A percentile compares a stretch with the other conserved stretches of the same genome.
These are phyloP conservation scores for Xiphydria camelus DNA, from an alignment of 2,888 invertebrate species.

Conservation along the genomic window DNA sequence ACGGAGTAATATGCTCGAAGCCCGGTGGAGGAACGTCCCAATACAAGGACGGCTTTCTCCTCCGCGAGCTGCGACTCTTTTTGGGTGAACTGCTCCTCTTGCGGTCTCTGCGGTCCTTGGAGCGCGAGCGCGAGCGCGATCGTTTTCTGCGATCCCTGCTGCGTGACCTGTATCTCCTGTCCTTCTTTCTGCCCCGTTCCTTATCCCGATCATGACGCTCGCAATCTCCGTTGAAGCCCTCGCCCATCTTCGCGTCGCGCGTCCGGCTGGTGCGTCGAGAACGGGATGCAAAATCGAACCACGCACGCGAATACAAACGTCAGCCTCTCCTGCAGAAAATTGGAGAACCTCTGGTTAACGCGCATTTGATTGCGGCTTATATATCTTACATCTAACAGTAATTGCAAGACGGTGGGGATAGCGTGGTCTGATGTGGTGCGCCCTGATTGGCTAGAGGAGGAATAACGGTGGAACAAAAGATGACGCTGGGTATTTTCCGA, in stretches of 20 bases:
- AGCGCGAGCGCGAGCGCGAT: slow-evolving; percentile 52
- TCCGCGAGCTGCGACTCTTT: slow-evolving; percentile 68
- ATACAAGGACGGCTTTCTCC: slow-evolving; percentile 89
- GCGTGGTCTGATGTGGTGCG: too few relatives aligned
- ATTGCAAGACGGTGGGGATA: too few relatives aligned
- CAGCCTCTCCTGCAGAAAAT: background rate
- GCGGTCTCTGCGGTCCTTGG: slow-evolving; percentile 53
- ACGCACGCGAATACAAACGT: background rate
- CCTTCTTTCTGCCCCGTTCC: slow-evolving; percentile 56
- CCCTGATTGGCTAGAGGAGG: too few relatives aligned
- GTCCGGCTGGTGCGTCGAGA: background rate
- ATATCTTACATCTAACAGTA: too few relatives aligned
- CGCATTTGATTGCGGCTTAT: too few relatives aligned
- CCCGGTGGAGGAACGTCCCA: slow-evolving; percentile 99
- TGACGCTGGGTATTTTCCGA: too few relatives aligned
- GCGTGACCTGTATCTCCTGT: slow-evolving; percentile 58
- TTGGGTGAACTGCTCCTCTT: slow-evolving; percentile 58
- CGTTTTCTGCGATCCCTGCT: slow-evolving; percentile 58
- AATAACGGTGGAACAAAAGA: too few relatives aligned
- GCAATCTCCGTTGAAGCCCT: slow-evolving; percentile 54
- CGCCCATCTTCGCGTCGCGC: slow-evolving; percentile 47
- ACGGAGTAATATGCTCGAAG: slow-evolving; percentile 96
- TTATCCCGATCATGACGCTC: slow-evolving; percentile 54
- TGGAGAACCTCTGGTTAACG: background rate
- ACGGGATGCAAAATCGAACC: background rate